Base-by-base conservation (phyloP, 2,113 vertebrate species). In the Dicerorhinus sumatrensis region DNA sequence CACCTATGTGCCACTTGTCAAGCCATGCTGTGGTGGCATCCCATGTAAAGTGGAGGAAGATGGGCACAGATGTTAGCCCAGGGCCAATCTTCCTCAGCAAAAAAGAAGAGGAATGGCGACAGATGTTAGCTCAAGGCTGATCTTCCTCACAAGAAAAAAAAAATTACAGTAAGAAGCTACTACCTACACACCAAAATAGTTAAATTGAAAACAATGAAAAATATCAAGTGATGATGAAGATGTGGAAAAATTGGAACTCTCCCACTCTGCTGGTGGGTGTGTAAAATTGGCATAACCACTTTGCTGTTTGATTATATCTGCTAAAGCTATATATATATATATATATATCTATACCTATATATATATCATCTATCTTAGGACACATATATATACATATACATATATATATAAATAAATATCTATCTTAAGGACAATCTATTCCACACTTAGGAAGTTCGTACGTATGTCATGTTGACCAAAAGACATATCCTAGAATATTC, bases 191-290 rank as follows among this genome's bases (percentile, higher is more conserved):
- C 29, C 33, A 54, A 20, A 79, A 48, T 14, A 46, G 54, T 17
- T 62, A 54, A 13, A 23, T 7, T 25, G 63, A 16, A 72, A 51
- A 77, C 0, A 20, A 36, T 3, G 6, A n/a, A 69, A 65, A 80
- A 42, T n/a, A 20, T 2, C 23, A 79, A 23, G 42, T 10, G 51
- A 4, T 36, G 17, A 8, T 56, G 29, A 56, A 23, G 79, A n/a
- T 29, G 5, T 10, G 23, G 62, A 36, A 7, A 27, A 42, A 5
- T 3, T 4, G 31, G 6, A 23, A 14, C 3, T 2, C 27, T 29
- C 18, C 17, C 11, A 58, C 4, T 14, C 20, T 42, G 33, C n/a
- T n/a, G 23, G 29, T 42, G 13, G 1, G 4, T 14, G 27, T 54
- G 17, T 56, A 42, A 69, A n/a, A 14, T 5, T 48, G 18, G 3